Conservation (phyloP, 2,113 vertebrate species). For the Theropithecus gelada region DNA sequence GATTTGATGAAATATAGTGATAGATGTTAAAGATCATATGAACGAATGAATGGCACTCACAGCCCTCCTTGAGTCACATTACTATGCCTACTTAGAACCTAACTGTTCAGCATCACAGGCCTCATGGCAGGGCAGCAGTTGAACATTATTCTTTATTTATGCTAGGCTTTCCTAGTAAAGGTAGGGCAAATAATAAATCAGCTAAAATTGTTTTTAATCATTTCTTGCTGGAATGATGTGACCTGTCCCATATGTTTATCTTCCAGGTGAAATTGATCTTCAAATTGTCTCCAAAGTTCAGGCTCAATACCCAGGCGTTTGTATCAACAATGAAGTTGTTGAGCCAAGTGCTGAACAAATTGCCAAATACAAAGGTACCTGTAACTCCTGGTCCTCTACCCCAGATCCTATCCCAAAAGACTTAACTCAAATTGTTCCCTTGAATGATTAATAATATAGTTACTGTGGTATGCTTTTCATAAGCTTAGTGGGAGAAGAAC, state of each 20-base stretch:
- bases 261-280: constrained; percentile 90
- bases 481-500: constrained; percentile 39
- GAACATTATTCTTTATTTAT: not conserved
- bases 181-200: constrained; percentile 19
- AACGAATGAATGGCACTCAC: not conserved
- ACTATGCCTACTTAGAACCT: not conserved
- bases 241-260: not conserved
- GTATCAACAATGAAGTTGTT: constrained; percentile 87
- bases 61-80: not conserved
- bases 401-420: not conserved
- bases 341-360: constrained; percentile 89
- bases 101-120: not conserved
- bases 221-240: not conserved
- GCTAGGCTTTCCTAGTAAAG: not conserved
- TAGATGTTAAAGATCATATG: not conserved
- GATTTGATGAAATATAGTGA: not conserved
- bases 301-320: constrained; percentile 81
- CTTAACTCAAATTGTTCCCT: not conserved
- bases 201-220: not conserved
- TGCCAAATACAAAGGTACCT: constrained; percentile 90
- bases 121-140: not conserved
- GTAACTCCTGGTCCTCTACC: not conserved
- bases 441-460: not conserved
- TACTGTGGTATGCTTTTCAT: not conserved
- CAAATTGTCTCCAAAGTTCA: constrained; percentile 88